phyloP scores from a whole-genome alignment of 2,797 vertebrate species.

The Phataginus tricuspis region DNA sequence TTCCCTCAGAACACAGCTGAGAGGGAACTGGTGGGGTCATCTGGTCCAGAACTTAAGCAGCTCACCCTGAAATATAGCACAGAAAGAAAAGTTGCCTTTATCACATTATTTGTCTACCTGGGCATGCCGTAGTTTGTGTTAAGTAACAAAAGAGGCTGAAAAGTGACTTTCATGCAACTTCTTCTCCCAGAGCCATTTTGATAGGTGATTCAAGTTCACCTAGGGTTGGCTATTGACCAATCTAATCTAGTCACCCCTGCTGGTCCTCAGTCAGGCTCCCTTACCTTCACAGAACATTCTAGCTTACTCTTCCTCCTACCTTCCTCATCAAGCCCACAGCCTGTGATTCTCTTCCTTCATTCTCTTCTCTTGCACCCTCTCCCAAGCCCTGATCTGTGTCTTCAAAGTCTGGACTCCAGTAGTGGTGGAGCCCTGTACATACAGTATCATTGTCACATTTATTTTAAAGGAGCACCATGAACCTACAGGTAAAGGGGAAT shows the following conservation, averaged over 20 bases:
- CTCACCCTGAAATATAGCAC: background rate
- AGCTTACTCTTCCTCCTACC: background rate
- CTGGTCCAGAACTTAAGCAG: background rate
- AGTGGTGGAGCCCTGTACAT: background rate
- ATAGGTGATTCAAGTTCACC: slow-evolving; percentile 12
- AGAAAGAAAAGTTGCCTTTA: background rate
- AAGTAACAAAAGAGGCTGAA: background rate
- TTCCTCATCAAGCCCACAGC: background rate
- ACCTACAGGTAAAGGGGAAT: background rate
- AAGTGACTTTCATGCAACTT: background rate
- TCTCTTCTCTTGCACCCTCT: background rate
- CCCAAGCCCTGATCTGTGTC: background rate
- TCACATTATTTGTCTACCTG: background rate
- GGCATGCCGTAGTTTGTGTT: background rate
- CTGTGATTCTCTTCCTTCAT: background rate
- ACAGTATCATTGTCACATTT: background rate
- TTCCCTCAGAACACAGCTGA: background rate
- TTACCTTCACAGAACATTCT: slow-evolving; percentile 36
- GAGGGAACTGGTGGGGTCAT: background rate
- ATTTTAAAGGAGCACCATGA: background rate
- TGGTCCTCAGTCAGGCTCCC: background rate
- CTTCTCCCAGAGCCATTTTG: slow-evolving; percentile 6
- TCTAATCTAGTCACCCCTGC: background rate
- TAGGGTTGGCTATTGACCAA: background rate
- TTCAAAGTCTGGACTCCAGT: background rate